Evolutionary conservation across 2,888 invertebrate genomes (phyloP).

Genomic region (Callinectes sapidus): DNA sequence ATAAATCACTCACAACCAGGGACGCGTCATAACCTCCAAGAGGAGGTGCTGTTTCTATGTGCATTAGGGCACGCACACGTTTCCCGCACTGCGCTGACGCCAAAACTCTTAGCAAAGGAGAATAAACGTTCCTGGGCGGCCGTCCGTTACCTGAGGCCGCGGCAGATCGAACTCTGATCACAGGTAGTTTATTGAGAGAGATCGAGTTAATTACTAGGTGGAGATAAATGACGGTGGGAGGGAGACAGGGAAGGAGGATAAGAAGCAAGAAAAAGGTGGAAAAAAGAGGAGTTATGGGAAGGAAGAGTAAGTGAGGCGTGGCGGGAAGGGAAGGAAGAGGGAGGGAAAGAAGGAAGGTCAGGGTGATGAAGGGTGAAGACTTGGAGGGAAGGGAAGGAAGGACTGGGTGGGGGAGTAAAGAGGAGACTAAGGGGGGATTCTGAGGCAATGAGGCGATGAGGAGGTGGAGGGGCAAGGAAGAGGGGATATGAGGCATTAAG

Average conservation of each 20-base stretch:
- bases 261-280: background rate
- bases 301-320: background rate
- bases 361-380: slow-evolving; percentile 22
- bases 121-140: slow-evolving; percentile 12
- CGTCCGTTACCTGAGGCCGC: background rate
- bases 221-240: background rate
- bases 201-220: slow-evolving; percentile 3
- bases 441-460: slow-evolving; percentile 1
- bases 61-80: background rate
- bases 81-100: slow-evolving; percentile 24
- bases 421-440: background rate
- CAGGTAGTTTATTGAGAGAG: slow-evolving; percentile 30
- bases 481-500: background rate
- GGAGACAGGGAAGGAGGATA: background rate
- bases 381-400: background rate
- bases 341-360: background rate
- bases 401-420: background rate
- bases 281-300: background rate
- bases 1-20: background rate
- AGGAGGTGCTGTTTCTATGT: background rate
- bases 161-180: slow-evolving; percentile 24
- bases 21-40: background rate
- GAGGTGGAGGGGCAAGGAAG: background rate
- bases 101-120: background rate
- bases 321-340: background rate